phyloP scores from a whole-genome alignment of 2,888 invertebrate species.

The Macrophya annulata region DNA sequence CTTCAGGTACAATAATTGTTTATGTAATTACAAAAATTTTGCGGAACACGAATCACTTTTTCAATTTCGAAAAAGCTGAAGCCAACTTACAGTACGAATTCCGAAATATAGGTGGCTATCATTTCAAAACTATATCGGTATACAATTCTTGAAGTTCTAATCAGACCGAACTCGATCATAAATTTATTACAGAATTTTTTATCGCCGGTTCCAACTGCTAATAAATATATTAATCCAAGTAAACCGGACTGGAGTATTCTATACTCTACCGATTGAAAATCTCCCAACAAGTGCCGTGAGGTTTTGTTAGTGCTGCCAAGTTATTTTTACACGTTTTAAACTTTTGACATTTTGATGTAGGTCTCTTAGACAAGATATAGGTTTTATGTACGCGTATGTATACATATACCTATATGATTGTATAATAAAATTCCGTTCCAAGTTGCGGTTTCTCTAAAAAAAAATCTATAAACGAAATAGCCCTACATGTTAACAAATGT shows the following conservation, averaged over 20 bases:
- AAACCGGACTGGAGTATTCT: background rate
- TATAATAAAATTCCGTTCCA: background rate
- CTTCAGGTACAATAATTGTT: background rate
- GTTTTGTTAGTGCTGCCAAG: slow-evolving; percentile 35
- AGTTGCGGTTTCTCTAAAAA: background rate
- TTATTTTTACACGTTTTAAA: slow-evolving; percentile 51
- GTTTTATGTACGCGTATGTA: background rate
- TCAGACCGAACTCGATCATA: too few relatives aligned
- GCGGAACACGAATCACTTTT: background rate
- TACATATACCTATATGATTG: background rate
- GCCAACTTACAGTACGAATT: background rate
- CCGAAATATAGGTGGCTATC: background rate
- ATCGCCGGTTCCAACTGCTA: background rate
- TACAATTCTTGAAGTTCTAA: too few relatives aligned
- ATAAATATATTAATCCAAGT: background rate
- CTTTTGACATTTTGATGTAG: slow-evolving; percentile 47
- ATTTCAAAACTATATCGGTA: background rate
- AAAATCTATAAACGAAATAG: background rate
- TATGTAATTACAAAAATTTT: background rate
- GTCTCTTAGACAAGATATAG: background rate
- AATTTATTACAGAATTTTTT: background rate
- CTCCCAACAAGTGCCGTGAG: background rate
- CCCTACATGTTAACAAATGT: background rate
- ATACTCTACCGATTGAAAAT: slow-evolving; percentile 4
- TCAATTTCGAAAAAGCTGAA: background rate